These are phyloP conservation scores for Pristis pectinata DNA, from an alignment of 2,797 vertebrate genomes.

Conservation along the genomic window DNA sequence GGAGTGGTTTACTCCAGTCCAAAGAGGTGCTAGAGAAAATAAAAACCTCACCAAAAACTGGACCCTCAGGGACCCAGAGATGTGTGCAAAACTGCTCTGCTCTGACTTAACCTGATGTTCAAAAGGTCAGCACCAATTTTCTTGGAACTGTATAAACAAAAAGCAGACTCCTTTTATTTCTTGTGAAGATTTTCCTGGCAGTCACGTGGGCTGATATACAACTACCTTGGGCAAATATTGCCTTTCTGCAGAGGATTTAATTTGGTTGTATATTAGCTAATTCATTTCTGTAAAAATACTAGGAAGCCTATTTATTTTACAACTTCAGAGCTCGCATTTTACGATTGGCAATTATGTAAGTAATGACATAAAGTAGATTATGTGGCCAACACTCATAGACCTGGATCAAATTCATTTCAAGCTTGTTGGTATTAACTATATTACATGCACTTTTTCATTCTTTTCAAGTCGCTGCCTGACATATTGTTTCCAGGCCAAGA, in stretches of 20 bases:
- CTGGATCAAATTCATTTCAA: background rate
- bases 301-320: background rate
- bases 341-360: background rate
- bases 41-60: too few species aligned
- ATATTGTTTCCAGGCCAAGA: background rate
- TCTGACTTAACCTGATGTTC: too few species aligned
- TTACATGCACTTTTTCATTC: background rate
- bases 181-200: background rate
- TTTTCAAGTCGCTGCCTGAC: background rate
- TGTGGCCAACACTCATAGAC: background rate
- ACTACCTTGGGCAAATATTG: background rate
- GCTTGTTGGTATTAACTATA: background rate
- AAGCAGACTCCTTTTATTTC: background rate
- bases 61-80: too few species aligned
- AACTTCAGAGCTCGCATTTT: background rate
- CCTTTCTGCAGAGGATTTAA: background rate
- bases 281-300: background rate
- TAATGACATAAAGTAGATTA: conserved; percentile 22
- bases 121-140: too few species aligned
- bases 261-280: background rate
- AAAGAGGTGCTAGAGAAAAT: too few species aligned
- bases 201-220: background rate
- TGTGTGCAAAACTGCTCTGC: too few species aligned
- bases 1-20: too few species aligned
- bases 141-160: too few species aligned